These are phyloP conservation scores for Cladorhizidae sp. DNA, from an alignment of 37 sponge, comb jelly and placozoan genomes.

Conservation along the genomic window DNA sequence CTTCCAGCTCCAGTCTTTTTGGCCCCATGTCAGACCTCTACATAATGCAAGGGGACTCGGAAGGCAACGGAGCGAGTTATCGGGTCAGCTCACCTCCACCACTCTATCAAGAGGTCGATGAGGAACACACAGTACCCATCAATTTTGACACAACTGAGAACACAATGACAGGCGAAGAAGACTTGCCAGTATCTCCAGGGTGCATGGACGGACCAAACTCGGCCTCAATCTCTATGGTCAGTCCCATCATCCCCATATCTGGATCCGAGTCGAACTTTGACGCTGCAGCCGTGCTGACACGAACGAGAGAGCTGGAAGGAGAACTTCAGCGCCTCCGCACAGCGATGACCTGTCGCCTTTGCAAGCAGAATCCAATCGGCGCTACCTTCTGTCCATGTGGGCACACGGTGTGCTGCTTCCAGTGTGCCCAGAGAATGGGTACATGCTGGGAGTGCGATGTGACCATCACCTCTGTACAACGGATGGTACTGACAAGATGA, in stretches of 20 bases:
- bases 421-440: constrained; percentile 53
- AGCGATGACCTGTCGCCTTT: constrained; percentile 78
- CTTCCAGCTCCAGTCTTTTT: background rate
- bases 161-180: background rate
- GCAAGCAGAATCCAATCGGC: constrained; percentile 69
- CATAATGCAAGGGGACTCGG: constrained; percentile 49
- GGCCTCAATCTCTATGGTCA: constrained; percentile 5
- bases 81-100: constrained; percentile 60
- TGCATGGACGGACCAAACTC: constrained; percentile 2
- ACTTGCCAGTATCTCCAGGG: background rate
- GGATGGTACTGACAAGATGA: constrained; percentile 57
- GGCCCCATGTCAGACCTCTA: constrained; percentile 34
- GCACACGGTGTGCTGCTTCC: constrained; percentile 77
- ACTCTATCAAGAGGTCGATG: constrained; percentile 67
- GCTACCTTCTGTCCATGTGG: constrained; percentile 88
- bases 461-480: constrained; percentile 36
- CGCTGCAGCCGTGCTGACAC: constrained; percentile 31
- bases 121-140: constrained; percentile 27
- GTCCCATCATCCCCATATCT: constrained; percentile 26
- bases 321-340: constrained; percentile 65
- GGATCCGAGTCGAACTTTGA: constrained; percentile 25
- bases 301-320: constrained; percentile 64
- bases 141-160: constrained; percentile 3
- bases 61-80: constrained; percentile 28
- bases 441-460: constrained; percentile 59